Conservation (phyloP, 1,140 invertebrate genomes). For the Aphelinus certus region DNA sequence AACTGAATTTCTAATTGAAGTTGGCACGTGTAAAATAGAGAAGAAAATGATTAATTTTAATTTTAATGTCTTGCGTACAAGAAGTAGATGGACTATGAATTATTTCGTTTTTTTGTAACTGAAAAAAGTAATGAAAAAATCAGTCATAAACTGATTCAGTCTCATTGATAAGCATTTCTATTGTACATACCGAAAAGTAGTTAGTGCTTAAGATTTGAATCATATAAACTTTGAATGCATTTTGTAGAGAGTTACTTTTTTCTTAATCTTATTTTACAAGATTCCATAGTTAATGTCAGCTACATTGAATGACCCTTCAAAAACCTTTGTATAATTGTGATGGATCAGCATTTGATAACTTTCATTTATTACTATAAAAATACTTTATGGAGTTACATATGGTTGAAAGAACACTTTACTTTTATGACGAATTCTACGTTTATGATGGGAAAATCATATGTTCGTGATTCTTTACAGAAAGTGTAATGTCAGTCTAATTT, state of each 20-base stretch:
- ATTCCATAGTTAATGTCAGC: slow-evolving; percentile 3
- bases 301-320: not conserved
- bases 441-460: not conserved
- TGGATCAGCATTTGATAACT: not conserved
- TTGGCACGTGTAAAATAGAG: slow-evolving; percentile 33
- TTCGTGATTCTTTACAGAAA: slow-evolving; percentile 3
- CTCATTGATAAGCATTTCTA: slow-evolving; percentile 25
- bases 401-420: not conserved
- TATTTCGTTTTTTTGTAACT: slow-evolving; percentile 17
- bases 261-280: slow-evolving; percentile 21
- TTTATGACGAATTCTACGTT: not conserved
- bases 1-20: slow-evolving; percentile 10
- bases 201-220: slow-evolving; percentile 4
- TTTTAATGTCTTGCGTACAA: slow-evolving; percentile 27
- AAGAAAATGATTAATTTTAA: slow-evolving; percentile 11
- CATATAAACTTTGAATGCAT: slow-evolving; percentile 23
- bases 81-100: slow-evolving; percentile 13
- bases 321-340: not conserved
- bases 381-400: not conserved
- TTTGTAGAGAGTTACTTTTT: slow-evolving; percentile 28
- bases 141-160: slow-evolving; percentile 5
- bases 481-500: slow-evolving; percentile 17
- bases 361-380: not conserved
- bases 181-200: slow-evolving; percentile 29
- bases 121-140: not conserved